Base-by-base conservation (phyloP, 2,888 invertebrate species). In the Thyatira batis region DNA sequence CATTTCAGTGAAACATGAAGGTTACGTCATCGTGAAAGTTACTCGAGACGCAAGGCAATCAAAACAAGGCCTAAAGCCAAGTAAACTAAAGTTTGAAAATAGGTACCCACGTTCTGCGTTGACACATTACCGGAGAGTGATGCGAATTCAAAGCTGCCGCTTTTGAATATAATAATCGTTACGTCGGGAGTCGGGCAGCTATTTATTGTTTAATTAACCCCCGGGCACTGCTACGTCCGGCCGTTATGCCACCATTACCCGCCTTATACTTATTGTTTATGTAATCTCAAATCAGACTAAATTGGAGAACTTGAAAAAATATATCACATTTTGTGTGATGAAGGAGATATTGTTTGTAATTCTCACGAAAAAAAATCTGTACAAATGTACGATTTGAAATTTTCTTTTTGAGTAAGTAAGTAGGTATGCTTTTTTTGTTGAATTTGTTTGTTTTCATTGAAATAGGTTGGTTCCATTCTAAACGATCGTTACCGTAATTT, bases 171-270 rank as follows among this genome's bases (percentile, higher is more conserved):
- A 85, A 89, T 89, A 89, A 88, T 83, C 85, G 85, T 89, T 84
- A 83, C 71, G 71, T 67, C 45, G 45, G 45, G 53, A 57, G 51
- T 51, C 52, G 45, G 69, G 63, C 61, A 72, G 78, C 84, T 91
- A 90, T 92, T 92, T 91, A 92, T 92, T 84, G 90, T 89, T 91
- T 90, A 91, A 92, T 92, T 90, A 90, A 81, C 85, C 80, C 80
- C 75, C 64, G 63, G 45, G 48, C 60, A 61, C 61, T 55, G 69
- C 75, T 63, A 71, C 76, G 80, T 79, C 79, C 81, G 66, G 77
- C 80, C 67, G 73, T 82, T 76, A 76, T 69, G 71, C 76, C 72
- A 68, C 71, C 76, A 71, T 80, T 80, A 74, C 46, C 51, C 73
- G 55, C 65, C 62, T 71, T 76, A 73, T 72, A 60, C 69, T 71